Evolutionary conservation across 2,113 vertebrate species (phyloP), one percentile per base, ranked within the genome.

Genomic region (Tenrec ecaudatus): DNA sequence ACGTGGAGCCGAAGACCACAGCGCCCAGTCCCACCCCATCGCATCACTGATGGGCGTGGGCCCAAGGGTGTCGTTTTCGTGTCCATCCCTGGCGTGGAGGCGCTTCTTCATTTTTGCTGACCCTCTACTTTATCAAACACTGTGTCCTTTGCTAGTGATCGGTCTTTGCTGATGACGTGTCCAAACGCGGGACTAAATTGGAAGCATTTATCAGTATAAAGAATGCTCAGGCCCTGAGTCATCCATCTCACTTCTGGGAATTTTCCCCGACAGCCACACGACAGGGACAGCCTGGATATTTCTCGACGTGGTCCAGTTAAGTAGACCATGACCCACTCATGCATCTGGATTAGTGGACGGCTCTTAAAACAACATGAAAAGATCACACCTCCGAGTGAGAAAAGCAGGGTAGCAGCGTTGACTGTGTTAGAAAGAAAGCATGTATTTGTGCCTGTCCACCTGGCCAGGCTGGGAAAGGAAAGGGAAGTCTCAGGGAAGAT

Each of bases 301-400:
- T 53, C 60, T 81, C 25, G 33, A 22, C 10, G 76, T 19, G 27
- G 20, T 62, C 79, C 81, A 6, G 20, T 15, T 73, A 38, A 78
- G 47, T 87, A 87, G 29, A 43, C 22, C 57, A 77, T 12, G 29
- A 27, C 66, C 76, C n/a, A 68, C 53, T 81, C 75, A 75, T 36
- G 33, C 47, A 3, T 31, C 12, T 82, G 78, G 78, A 57, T 90
- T 84, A 80, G 64, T 66, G 77, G 0, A 73, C 1, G 66, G 91
- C 40, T 85, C 23, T 85, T 78, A 62, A 80, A 82, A 71, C 57
- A 88, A 80, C 64, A 84, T 40, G 58, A 82, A 92, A 68, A 86
- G 3, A 71, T 27, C 69, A 71, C 4, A 76, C 25, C 38, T 1
- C 43, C 31, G 31, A 62, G 38, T 81, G 64, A 36, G 9, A 64